Conservation (phyloP, 1,140 invertebrate genomes). For the Muscidifurax raptorellus region DNA sequence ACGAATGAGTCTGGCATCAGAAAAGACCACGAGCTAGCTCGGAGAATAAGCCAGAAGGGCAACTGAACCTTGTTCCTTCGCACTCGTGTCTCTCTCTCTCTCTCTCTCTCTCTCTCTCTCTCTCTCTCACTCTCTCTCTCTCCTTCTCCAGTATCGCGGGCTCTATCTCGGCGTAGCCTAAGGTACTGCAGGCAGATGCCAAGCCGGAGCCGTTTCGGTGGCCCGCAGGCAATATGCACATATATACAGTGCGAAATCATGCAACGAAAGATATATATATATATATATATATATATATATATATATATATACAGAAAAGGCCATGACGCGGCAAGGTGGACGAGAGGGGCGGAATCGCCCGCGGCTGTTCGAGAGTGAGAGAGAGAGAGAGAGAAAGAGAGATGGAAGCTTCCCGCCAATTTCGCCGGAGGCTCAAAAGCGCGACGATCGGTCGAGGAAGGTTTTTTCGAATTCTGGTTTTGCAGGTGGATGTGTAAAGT, state of each 20-base stretch:
- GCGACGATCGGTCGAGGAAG: background rate
- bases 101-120: no score
- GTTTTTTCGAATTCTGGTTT: background rate
- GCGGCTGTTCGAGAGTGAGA: conserved; percentile 20
- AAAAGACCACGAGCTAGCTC: background rate
- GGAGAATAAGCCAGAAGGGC: conserved; percentile 13
- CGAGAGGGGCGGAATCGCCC: conserved; percentile 33
- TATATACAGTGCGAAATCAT: conserved; percentile 59
- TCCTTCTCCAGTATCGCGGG: background rate
- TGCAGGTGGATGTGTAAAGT: background rate
- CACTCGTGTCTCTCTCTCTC: no score
- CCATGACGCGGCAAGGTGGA: conserved; percentile 39
- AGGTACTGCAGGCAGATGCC: conserved; percentile 70
- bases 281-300: background rate
- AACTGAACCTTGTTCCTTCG: background rate
- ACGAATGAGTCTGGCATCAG: background rate
- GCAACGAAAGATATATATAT: conserved; percentile 53
- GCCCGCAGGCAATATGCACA: conserved; percentile 56
- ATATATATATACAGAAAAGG: conserved; percentile 11
- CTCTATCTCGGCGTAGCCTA: conserved; percentile 52
- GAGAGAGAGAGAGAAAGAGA: conserved; percentile 16
- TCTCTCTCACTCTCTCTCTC: background rate
- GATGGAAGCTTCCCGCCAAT: background rate
- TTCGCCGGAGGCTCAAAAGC: background rate
- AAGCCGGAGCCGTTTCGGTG: conserved; percentile 66